Evolutionary conservation across 1,140 invertebrate genomes (phyloP).

Genomic region (Ceratina australensis): DNA sequence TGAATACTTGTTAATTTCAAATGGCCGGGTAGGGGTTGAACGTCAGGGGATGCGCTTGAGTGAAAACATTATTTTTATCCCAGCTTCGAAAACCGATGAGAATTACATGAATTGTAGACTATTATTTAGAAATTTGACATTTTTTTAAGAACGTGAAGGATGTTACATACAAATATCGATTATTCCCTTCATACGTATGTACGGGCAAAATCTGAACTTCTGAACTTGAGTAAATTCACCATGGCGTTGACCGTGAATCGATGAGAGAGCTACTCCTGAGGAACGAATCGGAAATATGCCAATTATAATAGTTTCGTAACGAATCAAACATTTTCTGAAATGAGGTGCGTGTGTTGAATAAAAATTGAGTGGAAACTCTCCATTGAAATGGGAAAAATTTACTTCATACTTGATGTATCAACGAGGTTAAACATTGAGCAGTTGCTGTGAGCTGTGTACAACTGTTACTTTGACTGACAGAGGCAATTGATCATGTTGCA

Average conservation of each 20-base stretch:
- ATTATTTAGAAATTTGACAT: background rate
- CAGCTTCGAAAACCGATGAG: no score
- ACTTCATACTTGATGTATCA: background rate
- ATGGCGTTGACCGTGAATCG: slow-evolving; percentile 21
- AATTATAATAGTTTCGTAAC: slow-evolving; percentile 1
- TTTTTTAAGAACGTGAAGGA: background rate
- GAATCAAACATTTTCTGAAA: slow-evolving; percentile 7
- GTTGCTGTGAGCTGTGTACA: background rate
- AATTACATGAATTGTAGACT: background rate
- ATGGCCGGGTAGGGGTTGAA: no score
- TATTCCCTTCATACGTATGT: slow-evolving; percentile 6
- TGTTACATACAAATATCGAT: slow-evolving; percentile 1
- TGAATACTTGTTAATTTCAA: background rate
- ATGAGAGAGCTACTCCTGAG: background rate
- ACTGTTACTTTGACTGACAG: background rate
- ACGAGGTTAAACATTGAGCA: slow-evolving; percentile 7
- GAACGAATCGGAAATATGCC: background rate
- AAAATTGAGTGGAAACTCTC: background rate
- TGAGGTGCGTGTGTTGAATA: background rate
- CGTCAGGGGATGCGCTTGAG: background rate
- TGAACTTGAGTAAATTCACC: no score
- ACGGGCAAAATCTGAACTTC: no score
- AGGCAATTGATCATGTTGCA: background rate
- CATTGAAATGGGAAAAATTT: background rate
- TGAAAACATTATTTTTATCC: background rate